phyloP scores from a whole-genome alignment of 2,888 invertebrate genomes.

The Oscheius myriophilus region DNA sequence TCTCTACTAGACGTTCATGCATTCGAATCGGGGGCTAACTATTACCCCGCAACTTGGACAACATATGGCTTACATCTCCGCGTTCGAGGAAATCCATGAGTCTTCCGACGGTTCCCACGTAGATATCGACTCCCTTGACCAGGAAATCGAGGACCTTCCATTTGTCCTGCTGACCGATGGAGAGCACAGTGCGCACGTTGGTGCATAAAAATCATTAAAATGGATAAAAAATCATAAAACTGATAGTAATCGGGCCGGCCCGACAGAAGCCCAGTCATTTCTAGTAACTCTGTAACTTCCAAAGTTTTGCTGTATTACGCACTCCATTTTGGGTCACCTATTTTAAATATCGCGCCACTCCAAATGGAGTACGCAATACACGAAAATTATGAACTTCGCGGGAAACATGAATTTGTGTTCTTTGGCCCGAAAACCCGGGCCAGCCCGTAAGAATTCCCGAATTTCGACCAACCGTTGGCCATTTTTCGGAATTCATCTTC shows the following conservation, averaged over 20 bases:
- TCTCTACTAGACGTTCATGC: too few relatives aligned
- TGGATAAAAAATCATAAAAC: not conserved
- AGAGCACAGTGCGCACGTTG: conserved; percentile 34
- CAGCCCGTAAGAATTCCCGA: too few relatives aligned
- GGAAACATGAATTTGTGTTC: too few relatives aligned
- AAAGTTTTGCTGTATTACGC: too few relatives aligned
- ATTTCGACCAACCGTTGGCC: not conserved
- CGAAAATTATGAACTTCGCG: too few relatives aligned
- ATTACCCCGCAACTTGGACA: not conserved
- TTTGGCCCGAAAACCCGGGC: too few relatives aligned
- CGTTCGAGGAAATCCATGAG: conserved; percentile 78
- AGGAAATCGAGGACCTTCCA: conserved; percentile 14
- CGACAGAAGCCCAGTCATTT: too few relatives aligned
- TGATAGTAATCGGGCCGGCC: not conserved
- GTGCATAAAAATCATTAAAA: conserved; percentile 30
- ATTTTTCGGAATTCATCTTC: conserved; percentile 66
- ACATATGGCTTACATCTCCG: not conserved
- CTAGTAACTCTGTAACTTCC: too few relatives aligned
- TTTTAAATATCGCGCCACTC: too few relatives aligned
- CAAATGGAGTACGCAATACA: too few relatives aligned
- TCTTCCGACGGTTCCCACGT: conserved; percentile 82
- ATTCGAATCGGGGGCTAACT: too few relatives aligned
- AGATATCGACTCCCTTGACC: conserved; percentile 77
- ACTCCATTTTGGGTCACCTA: too few relatives aligned
- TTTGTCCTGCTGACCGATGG: conserved; percentile 48